Conservation (phyloP, 2,113 vertebrate species). For the Phoenicopterus ruber region DNA sequence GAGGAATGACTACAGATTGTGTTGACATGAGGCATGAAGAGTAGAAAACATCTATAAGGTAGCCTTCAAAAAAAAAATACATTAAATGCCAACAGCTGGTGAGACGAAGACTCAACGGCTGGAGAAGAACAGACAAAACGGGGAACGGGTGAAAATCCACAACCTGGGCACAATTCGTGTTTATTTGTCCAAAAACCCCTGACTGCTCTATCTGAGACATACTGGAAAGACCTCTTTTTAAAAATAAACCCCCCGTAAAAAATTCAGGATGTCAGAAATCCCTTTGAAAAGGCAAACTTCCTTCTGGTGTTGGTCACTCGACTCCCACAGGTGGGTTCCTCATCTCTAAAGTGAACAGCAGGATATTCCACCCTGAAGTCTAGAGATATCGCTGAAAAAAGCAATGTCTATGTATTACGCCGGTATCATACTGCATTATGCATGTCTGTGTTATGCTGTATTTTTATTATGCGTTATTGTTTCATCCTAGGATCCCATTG, state of each 20-base stretch:
- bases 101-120: background rate
- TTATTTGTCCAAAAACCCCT: background rate
- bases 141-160: background rate
- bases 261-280: background rate
- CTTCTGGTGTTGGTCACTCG: background rate
- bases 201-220: background rate
- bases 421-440: background rate
- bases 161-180: rapidly evolving
- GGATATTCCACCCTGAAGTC: background rate
- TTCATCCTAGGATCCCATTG: background rate
- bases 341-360: background rate
- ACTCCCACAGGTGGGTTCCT: background rate
- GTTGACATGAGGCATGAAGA: rapidly evolving
- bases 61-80: background rate
- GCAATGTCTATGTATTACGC: background rate
- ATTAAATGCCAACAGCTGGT: background rate
- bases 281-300: background rate
- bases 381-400: background rate
- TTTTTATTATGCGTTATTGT: background rate
- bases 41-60: background rate
- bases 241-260: background rate
- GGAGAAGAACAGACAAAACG: background rate
- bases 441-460: background rate
- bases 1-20: rapidly evolving
- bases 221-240: background rate